Evolutionary conservation across 1,140 invertebrate genomes (phyloP), one percentile per base, ranked within the genome.

Genomic region (Lasioglossum baleicum): DNA sequence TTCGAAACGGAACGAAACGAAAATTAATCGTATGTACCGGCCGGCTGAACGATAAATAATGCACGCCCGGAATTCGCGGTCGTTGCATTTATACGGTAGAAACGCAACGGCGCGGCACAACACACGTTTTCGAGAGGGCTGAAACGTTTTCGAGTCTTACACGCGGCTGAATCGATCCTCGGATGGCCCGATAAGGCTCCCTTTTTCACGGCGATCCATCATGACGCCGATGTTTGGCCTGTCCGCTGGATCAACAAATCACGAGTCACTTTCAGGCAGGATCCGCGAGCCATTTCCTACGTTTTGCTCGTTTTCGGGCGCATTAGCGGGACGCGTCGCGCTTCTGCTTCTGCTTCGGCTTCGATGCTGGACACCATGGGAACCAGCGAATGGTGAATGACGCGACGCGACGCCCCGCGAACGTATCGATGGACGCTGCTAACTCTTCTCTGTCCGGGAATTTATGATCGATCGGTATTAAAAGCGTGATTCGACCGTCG

Each of bases 21-120:
- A 75, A 87, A 88, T 85, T 87, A 88, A 87, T 87, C 73, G 80
- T 82, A 78, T 87, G 85, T 82, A 83, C 74, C 63, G 60, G 31
- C 61, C n/a, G 66, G 53, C 67, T 20, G 15, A 10, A 58, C 80
- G 82, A 88, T 89, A 84, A 89, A 89, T 89, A 88, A 89, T 88
- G 83, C 82, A 84, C 81, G 61, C n/a, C 22, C 60, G 75, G 83
- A 80, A 88, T 85, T 83, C 81, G 80, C 85, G 82, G 74, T 82
- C 80, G 84, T 81, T 83, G 83, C 83, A 89, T 88, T 88, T 89
- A 89, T 88, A 79, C 84, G 66, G 61, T 71, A 82, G 63, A 80
- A 83, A 81, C 68, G 56, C 66, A 40, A 56, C 68, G 68, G 31
- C 68, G 22, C 8, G 0, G 4, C 20, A 26, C 13, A 0, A 0